A percentile compares a stretch with the other conserved stretches of the same genome.
These are phyloP conservation scores for Onchidella celtica DNA, from an alignment of 2,888 invertebrate species.

Conservation along the genomic window DNA sequence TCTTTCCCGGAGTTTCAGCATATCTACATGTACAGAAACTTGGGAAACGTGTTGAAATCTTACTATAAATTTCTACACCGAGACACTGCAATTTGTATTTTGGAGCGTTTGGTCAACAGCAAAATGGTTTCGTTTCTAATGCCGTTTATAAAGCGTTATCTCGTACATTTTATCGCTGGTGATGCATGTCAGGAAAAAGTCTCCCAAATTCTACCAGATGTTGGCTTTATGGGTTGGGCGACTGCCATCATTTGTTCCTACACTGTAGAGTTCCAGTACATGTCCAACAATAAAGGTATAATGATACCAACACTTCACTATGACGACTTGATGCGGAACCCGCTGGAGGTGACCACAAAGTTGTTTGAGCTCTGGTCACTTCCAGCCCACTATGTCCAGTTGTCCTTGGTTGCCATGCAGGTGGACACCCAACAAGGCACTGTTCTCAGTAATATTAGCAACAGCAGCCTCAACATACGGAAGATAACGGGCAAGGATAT, in stretches of 20 bases:
- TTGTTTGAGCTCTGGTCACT: constrained; percentile 25
- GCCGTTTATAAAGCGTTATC: background rate
- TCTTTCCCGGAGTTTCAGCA: constrained; percentile 52
- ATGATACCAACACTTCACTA: constrained; percentile 6
- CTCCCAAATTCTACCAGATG: background rate
- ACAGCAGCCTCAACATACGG: background rate
- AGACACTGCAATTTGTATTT: constrained; percentile 37
- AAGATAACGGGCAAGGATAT: constrained; percentile 13
- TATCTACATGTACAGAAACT: constrained; percentile 60
- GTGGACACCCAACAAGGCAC: constrained; percentile 17
- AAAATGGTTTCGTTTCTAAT: background rate
- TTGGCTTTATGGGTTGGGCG: constrained; percentile 4
- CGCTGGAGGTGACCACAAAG: background rate
- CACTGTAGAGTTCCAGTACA: background rate
- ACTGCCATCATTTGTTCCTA: constrained; percentile 11
- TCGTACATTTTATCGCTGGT: constrained; percentile 23
- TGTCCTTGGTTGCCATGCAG: constrained; percentile 28
- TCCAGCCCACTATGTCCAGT: background rate
- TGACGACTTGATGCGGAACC: constrained; percentile 19
- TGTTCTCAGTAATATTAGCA: constrained; percentile 8
- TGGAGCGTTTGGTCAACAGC: constrained; percentile 45
- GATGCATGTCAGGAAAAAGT: background rate
- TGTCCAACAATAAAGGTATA: background rate
- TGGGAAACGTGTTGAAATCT: constrained; percentile 55
- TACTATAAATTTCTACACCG: constrained; percentile 49